Percentiles rank a stretch among this genome's conserved stretches.
Evolutionary conservation across 2,797 vertebrate genomes (phyloP).

Genomic region (Siniperca obscura): DNA sequence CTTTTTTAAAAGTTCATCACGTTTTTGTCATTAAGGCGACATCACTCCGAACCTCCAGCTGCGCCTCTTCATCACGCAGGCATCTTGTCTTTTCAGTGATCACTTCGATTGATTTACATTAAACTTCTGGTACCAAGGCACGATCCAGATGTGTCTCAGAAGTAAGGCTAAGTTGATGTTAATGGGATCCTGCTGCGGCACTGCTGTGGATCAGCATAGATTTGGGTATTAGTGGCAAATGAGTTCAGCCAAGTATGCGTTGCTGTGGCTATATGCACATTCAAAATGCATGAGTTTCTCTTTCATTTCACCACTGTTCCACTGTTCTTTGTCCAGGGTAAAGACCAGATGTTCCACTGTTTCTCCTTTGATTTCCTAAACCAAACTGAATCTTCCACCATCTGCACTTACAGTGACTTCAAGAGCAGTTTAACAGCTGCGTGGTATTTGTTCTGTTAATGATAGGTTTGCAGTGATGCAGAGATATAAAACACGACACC

Average conservation of each 20-base stretch:
- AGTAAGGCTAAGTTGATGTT: constrained; percentile 65
- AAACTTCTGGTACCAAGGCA: constrained; percentile 69
- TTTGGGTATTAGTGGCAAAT: constrained; percentile 83
- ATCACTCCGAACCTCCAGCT: constrained; percentile 53
- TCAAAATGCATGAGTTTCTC: constrained; percentile 81
- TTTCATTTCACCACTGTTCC: constrained; percentile 75
- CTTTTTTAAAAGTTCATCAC: constrained; percentile 42
- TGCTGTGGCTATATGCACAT: constrained; percentile 79
- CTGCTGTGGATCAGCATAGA: constrained; percentile 72
- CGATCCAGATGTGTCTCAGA: constrained; percentile 76
- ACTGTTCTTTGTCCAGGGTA: constrained; percentile 81
- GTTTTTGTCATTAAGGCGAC: constrained; percentile 57
- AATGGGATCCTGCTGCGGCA: constrained; percentile 77
- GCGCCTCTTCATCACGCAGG: constrained; percentile 51
- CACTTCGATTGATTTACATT: constrained; percentile 75
- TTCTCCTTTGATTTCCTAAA: constrained; percentile 80
- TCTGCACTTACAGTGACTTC: constrained; percentile 76
- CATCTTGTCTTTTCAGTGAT: constrained; percentile 56
- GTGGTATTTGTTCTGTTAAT: constrained; percentile 78
- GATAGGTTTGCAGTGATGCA: constrained; percentile 64
- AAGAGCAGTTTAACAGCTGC: constrained; percentile 76
- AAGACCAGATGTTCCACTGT: constrained; percentile 86
- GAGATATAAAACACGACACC: constrained; percentile 73
- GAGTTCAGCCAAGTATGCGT: constrained; percentile 80
- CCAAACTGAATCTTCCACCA: constrained; percentile 79